Base-by-base conservation (phyloP, 2,797 vertebrate species). In the Xenopus petersii region DNA sequence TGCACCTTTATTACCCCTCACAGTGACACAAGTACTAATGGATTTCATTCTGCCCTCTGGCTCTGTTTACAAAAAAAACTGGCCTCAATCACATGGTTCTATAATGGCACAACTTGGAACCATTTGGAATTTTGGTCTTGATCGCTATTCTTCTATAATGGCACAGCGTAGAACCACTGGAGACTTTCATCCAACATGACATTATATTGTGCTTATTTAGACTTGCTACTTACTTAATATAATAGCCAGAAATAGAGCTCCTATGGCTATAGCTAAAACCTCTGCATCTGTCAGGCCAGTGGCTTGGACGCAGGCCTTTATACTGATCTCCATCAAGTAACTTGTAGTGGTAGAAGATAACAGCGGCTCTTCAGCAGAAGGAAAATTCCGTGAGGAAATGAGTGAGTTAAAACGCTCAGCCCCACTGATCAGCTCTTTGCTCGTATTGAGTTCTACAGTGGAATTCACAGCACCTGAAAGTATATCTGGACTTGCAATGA, bases 201-300 rank as follows among this genome's bases (percentile, higher is more conserved):
- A 36, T 42, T 42, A 42, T 30, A 30, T 30, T 30, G 26, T 30
- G 26, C 26, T 30, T 2, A 30, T 30, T 51, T 12, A 51, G 49
- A 13, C 6, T 15, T 51, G 49, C 3, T 65, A 79, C 77, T 79
- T 79, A 74, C 77, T 61, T 8, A 79, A 7, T 65, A 79, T 64
- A 46, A 74, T 62, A 17, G 77, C 61, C 6, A 79, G 5, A 26
- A 79, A 74, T 10, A 70, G 26, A 1, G 21, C 77, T 61, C 77
- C 77, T 26, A 74, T 3, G n/a, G 16, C 77, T 30, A 79, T 62
- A 61, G 77, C 77, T 12, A 79, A 49, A 33, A 79, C 42, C 64
- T 79, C 77, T 12, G 42, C 67, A 3, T 62, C 63, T 15, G 61
- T 66, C 9, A 49, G 55, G 4, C 67, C 55, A 26, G 61, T 12